Evolutionary conservation across 2,113 vertebrate genomes (phyloP), one percentile per base, ranked within the genome.

Genomic region (Tachuris rubrigastra): DNA sequence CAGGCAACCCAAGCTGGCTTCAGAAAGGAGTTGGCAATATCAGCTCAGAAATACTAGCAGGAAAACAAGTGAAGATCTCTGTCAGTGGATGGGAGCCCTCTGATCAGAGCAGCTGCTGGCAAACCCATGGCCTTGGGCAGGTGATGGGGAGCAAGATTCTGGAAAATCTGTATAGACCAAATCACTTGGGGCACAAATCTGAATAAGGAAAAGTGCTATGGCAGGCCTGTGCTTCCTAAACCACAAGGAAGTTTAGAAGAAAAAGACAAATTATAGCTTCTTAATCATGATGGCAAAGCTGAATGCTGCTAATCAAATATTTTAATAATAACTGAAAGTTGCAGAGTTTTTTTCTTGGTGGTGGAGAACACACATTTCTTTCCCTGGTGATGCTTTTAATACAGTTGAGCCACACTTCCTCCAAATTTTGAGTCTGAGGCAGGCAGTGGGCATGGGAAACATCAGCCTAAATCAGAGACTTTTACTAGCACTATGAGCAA

Each of bases 401-500:
- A 69, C 4, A 52, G 37, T 30, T 73, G 39, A 91, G 49, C 10
- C 67, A 65, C 21, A 53, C 42, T 37, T 82, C 22, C 65, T 69
- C 52, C 52, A 90, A 41, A 55, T 63, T 75, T 27, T 78, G 56
- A 90, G 23, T 59, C 39, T 50, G 63, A 75, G 35, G 35, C 44
- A 82, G 58, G 27, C 30, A 47, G n/a, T 10, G 8, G 28, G 16
- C n/a, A 65, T 30, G 8, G 71, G 85, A 90, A 83, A 80, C 25
- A 39, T 59, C 56, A 80, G 41, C 24, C 18, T 47, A 88, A 83
- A 80, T 23, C 8, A 79, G 7, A 0, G 7, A 73, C 14, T 91
- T 93, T 90, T 79, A 75, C 35, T 41, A 80, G 50, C 53, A 20
- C 24, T 66, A 47, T n/a, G 84, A 93, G 67, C 24, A 95, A 88